phyloP scores from a whole-genome alignment of 2,888 invertebrate species.

The Aleiodes leptofemur region DNA sequence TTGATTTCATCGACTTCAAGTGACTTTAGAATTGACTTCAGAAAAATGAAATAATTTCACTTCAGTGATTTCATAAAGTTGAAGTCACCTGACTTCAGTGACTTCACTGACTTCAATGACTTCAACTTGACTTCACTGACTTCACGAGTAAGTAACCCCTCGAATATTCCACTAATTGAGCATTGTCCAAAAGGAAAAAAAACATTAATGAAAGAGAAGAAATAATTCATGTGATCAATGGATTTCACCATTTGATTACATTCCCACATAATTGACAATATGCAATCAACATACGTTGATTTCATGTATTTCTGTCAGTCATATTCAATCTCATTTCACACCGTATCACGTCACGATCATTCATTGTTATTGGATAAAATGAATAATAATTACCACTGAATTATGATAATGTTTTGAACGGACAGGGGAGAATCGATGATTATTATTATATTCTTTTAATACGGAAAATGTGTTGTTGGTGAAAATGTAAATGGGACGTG shows the following conservation, averaged over 20 bases:
- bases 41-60: no score
- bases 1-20: no score
- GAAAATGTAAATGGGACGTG: background rate
- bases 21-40: no score
- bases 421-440: background rate
- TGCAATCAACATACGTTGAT: slow-evolving; percentile 17
- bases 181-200: background rate
- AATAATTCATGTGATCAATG: slow-evolving; percentile 23
- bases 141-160: no score
- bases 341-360: slow-evolving; percentile 13
- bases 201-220: background rate
- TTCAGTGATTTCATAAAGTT: no score
- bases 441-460: background rate
- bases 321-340: background rate
- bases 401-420: background rate
- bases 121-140: no score
- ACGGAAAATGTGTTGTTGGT: background rate
- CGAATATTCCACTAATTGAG: background rate
- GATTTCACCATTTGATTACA: background rate
- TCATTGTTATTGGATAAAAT: slow-evolving; percentile 14
- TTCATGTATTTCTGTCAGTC: slow-evolving; percentile 7
- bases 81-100: no score
- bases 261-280: slow-evolving; percentile 23
- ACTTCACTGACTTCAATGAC: no score
- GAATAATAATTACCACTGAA: slow-evolving; percentile 4